phyloP scores from a whole-genome alignment of 2,888 invertebrate genomes.

The Lysandra bellargus region DNA sequence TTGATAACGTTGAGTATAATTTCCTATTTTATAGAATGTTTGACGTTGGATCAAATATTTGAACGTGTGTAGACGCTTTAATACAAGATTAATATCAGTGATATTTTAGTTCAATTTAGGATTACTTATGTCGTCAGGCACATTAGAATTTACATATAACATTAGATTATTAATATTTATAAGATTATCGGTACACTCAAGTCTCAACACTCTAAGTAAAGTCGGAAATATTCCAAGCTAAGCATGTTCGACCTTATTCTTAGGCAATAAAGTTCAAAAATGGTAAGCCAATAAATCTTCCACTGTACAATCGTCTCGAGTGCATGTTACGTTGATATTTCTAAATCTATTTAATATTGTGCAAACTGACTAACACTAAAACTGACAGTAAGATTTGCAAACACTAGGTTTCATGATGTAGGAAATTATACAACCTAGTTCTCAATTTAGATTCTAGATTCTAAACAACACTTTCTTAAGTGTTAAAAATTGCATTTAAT shows the following conservation, averaged over 20 bases:
- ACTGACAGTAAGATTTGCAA: neutral
- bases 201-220: neutral
- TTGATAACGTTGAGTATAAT: neutral
- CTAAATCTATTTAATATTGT: neutral
- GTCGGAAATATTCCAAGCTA: neutral
- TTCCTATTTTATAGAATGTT: neutral
- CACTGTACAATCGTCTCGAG: neutral
- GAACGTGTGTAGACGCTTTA: neutral
- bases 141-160: neutral
- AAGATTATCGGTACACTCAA: neutral
- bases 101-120: neutral
- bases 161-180: neutral
- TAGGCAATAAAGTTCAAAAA: neutral
- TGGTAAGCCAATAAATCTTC: neutral
- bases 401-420: neutral
- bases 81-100: neutral
- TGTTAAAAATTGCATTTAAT: too few relatives aligned
- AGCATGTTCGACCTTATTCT: neutral
- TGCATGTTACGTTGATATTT: neutral
- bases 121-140: neutral
- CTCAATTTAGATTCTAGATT: neutral
- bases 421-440: neutral
- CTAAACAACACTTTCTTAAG: neutral
- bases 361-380: neutral
- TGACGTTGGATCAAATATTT: neutral